A percentile compares a stretch with the other conserved stretches of the same genome.
Conservation (phyloP, 2,113 vertebrate species). For the Morphnarchus princeps region DNA sequence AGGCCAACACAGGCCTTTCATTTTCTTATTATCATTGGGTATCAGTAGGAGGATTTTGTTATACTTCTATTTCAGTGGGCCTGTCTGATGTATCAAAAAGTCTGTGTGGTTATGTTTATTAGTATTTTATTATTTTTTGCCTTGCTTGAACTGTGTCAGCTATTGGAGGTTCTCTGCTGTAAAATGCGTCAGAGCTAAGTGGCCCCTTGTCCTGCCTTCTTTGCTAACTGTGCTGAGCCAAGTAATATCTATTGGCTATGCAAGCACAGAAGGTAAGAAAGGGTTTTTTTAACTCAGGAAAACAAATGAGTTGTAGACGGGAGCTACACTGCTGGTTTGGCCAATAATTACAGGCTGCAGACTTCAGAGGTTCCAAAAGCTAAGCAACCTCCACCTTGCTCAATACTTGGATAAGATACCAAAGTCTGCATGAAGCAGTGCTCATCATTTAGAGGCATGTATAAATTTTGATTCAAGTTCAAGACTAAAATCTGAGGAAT, state of each 20-base stretch:
- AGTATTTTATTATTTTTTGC: not conserved
- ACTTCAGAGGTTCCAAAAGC: not conserved
- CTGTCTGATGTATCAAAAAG: not conserved
- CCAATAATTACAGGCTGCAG: constrained; percentile 28
- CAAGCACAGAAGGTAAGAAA: not conserved
- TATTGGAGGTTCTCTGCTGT: not conserved
- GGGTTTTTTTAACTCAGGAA: not conserved
- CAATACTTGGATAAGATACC: not conserved
- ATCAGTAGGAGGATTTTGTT: not conserved
- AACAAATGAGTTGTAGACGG: not conserved
- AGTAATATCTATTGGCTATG: not conserved
- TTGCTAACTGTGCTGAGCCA: constrained; percentile 5
- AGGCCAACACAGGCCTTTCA: not conserved
- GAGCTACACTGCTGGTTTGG: not conserved
- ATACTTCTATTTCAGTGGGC: not conserved
- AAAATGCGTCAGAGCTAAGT: not conserved
- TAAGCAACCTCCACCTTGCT: not conserved
- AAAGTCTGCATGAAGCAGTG: not conserved
- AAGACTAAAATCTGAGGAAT: not conserved
- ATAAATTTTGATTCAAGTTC: not conserved
- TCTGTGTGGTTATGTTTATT: not conserved
- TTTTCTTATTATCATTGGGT: not conserved
- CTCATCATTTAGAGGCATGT: not conserved
- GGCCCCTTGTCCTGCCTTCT: not conserved
- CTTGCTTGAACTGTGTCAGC: not conserved